Conservation (phyloP, 2,888 invertebrate species). For the Leptopilina syphax region DNA sequence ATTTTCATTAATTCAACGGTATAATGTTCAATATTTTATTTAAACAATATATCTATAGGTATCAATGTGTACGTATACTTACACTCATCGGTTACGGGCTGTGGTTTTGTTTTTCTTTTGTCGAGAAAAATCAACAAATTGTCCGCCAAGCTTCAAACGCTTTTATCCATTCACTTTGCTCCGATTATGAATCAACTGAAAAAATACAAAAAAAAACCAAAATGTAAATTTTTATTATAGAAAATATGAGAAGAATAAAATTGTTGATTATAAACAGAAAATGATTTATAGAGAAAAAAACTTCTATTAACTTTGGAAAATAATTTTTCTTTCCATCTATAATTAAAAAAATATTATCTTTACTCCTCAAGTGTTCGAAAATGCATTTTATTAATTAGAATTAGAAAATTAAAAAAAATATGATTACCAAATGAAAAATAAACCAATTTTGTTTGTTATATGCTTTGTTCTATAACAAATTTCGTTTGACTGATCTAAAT, state of each 20-base stretch:
- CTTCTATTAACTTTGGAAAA: no score
- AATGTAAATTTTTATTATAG: neutral
- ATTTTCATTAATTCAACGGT: neutral
- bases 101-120: constrained; percentile 54
- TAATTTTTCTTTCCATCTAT: no score
- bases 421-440: no score
- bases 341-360: no score
- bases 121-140: constrained; percentile 49
- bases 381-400: no score
- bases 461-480: no score
- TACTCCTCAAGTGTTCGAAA: no score
- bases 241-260: neutral
- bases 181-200: constrained; percentile 8
- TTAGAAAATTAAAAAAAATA: no score
- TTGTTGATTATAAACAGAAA: no score
- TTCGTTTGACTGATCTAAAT: no score
- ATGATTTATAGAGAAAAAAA: no score
- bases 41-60: neutral
- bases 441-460: no score
- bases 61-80: constrained; percentile 52
- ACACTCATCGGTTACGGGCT: constrained; percentile 72
- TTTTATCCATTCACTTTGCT: constrained; percentile 56
- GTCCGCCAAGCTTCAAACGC: constrained; percentile 55
- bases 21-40: neutral
- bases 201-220: constrained; percentile 35